These are phyloP conservation scores for Cenopis cana DNA, from an alignment of 2,888 invertebrate genomes.

Conservation along the genomic window DNA sequence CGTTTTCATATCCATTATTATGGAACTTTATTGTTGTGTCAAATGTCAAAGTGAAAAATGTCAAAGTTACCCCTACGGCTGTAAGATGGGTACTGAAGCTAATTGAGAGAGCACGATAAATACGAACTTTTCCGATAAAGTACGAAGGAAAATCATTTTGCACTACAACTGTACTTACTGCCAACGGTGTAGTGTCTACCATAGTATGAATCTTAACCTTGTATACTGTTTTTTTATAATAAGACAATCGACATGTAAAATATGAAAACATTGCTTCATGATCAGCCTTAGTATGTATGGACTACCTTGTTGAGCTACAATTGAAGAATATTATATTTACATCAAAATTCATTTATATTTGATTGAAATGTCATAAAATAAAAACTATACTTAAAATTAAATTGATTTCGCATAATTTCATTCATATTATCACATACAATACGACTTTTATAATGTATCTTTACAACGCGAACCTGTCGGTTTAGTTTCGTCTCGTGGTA, in stretches of 20 bases:
- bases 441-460: background rate
- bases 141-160: too few relatives aligned
- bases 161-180: too few relatives aligned
- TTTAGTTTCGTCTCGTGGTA: background rate
- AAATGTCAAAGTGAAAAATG: too few relatives aligned
- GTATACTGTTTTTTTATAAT: background rate
- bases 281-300: constrained; percentile 11
- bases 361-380: constrained; percentile 16
- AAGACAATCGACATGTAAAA: background rate
- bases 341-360: background rate
- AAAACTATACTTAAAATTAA: constrained; percentile 4
- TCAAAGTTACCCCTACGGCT: too few relatives aligned
- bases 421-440: background rate
- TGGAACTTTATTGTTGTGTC: too few relatives aligned
- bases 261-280: background rate
- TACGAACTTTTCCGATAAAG: too few relatives aligned
- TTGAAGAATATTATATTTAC: background rate
- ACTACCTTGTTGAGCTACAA: constrained; percentile 3
- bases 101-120: too few relatives aligned
- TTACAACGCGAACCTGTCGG: constrained; percentile 10
- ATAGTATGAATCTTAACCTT: background rate
- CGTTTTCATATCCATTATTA: too few relatives aligned
- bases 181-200: background rate
- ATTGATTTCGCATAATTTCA: constrained; percentile 13
- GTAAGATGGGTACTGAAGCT: too few relatives aligned